Evolutionary conservation across 2,113 vertebrate genomes (phyloP).

Genomic region (Falcunculus frontatus): DNA sequence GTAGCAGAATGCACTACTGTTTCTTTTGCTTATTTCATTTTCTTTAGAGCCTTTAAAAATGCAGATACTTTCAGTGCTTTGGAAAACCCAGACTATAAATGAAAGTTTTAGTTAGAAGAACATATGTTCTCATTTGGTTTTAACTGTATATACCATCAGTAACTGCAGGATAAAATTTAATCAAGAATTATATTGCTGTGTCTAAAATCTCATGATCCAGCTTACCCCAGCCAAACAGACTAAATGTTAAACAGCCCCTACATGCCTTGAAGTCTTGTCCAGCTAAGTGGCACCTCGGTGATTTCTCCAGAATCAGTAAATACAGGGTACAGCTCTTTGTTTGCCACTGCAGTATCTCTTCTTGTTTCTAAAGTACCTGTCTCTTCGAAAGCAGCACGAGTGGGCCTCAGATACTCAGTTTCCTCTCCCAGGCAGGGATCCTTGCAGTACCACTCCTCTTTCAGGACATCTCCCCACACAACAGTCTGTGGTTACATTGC

Average conservation of each 20-base stretch:
- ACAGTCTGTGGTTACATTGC: neutral
- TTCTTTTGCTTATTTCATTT: neutral
- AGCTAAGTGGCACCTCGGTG: neutral
- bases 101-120: neutral
- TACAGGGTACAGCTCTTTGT: neutral
- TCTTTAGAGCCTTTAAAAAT: neutral
- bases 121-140: neutral
- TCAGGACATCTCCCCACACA: neutral
- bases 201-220: neutral
- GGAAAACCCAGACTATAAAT: neutral
- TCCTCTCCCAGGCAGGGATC: neutral
- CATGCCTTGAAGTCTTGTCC: neutral
- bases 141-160: neutral
- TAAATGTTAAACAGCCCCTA: neutral
- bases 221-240: neutral
- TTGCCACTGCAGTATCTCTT: neutral
- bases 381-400: neutral
- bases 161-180: conserved; percentile 11
- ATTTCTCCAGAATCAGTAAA: neutral
- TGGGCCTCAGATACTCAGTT: neutral
- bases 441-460: neutral
- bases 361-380: neutral
- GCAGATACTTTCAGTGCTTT: neutral
- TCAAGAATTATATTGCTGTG: neutral
- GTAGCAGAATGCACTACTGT: neutral